phyloP scores from a whole-genome alignment of 1,140 invertebrate species.

The Cheumatopsyche charites region DNA sequence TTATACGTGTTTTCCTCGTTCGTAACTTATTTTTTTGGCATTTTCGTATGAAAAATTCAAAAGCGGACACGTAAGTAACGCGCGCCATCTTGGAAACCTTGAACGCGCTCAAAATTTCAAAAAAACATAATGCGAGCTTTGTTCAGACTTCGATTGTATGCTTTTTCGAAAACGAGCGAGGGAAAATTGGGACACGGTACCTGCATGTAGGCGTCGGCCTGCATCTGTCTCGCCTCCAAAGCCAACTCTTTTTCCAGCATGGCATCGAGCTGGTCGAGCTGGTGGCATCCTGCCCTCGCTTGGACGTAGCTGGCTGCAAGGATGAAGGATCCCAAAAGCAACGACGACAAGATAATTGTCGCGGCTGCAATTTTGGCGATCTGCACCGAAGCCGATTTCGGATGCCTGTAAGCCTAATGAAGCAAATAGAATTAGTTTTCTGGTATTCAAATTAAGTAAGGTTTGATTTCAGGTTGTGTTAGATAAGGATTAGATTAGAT shows the following conservation, averaged over 20 bases:
- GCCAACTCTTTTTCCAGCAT: conserved; percentile 69
- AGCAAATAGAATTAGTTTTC: conserved; percentile 42
- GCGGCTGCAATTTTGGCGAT: conserved; percentile 80
- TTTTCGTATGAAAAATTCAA: too few relatives aligned
- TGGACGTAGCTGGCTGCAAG: conserved; percentile 81
- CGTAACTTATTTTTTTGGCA: too few relatives aligned
- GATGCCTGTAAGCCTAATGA: conserved; percentile 77
- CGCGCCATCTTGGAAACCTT: too few relatives aligned
- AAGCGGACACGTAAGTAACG: too few relatives aligned
- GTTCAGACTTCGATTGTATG: too few relatives aligned
- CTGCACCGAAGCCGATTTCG: conserved; percentile 75
- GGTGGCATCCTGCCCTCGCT: conserved; percentile 73
- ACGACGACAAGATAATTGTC: conserved; percentile 76
- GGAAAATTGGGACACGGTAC: conserved; percentile 45
- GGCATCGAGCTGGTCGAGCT: conserved; percentile 67
- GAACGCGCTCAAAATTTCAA: too few relatives aligned
- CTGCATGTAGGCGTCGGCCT: conserved; percentile 59
- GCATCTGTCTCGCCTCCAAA: conserved; percentile 65
- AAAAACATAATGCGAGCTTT: too few relatives aligned
- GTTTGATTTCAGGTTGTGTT: too few relatives aligned
- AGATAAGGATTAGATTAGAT: too few relatives aligned
- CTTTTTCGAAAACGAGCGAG: too few relatives aligned
- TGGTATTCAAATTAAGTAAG: too few relatives aligned
- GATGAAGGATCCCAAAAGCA: conserved; percentile 79
- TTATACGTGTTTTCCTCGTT: too few relatives aligned